A percentile compares a stretch with the other conserved stretches of the same genome.
These are phyloP conservation scores for Acleris emargana DNA, from an alignment of 2,888 invertebrate species.

Conservation along the genomic window DNA sequence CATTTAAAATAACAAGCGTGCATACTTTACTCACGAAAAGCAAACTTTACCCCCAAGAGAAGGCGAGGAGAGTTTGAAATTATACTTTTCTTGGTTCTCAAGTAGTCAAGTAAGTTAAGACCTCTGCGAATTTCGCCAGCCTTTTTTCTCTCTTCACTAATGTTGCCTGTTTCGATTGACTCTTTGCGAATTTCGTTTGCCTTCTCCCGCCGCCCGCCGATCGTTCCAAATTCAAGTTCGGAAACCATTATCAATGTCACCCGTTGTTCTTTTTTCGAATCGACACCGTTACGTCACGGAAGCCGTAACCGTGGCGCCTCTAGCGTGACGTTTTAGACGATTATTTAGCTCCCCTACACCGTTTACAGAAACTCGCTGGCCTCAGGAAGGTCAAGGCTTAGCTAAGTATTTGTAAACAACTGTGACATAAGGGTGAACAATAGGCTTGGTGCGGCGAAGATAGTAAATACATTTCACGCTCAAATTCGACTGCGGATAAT, in stretches of 20 bases:
- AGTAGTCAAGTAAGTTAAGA: neutral
- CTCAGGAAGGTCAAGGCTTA: conserved; percentile 10
- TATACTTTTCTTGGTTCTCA: neutral
- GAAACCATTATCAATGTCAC: conserved; percentile 66
- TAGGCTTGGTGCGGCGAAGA: neutral
- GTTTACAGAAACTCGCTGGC: conserved; percentile 3
- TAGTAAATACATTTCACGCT: neutral
- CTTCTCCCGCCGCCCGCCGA: neutral
- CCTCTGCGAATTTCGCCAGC: neutral
- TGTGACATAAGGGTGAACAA: conserved; percentile 2
- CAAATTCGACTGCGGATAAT: too few relatives aligned
- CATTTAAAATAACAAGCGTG: too few relatives aligned
- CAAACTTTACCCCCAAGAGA: too few relatives aligned
- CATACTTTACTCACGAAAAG: too few relatives aligned
- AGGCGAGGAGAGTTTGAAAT: too few relatives aligned
- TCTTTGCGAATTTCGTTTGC: neutral
- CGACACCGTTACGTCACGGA: conserved; percentile 66
- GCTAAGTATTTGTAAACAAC: conserved; percentile 16
- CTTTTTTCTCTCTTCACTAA: neutral
- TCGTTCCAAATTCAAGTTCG: conserved; percentile 49
- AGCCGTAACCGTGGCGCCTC: conserved; percentile 50
- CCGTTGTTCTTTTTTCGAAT: conserved; percentile 47
- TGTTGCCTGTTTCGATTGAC: neutral
- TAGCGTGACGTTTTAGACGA: conserved; percentile 64
- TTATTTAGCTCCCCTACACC: conserved; percentile 36